Base-by-base conservation (phyloP, 2,888 invertebrate species). In the Ryuthela nishihirai region DNA sequence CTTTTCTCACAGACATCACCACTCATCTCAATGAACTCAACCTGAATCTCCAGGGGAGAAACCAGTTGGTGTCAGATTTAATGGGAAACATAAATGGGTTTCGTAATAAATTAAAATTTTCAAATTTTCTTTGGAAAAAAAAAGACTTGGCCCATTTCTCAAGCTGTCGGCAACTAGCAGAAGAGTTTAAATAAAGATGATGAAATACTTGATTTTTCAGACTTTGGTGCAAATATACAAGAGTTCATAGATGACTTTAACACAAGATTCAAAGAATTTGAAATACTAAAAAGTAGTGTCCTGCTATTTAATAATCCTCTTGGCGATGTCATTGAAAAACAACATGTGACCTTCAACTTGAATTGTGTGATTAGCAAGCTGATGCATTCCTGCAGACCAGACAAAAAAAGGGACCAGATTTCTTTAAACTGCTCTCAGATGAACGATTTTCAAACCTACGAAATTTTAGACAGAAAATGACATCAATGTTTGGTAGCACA, bases 51-150 rank as follows among this genome's bases (percentile, higher is more conserved):
- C 29, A 43, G 18, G 46, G 32, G 20, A 34, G 36, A 25, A n/a
- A n/a, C 36, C 34, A 45, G 20, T n/a, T 45, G 34, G 21, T 36
- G 25, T 45, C 46, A 39, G 36, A 45, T 23, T 23, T 45, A 42
- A 42, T 42, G 42, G 1, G n/a, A 25, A 21, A 42, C 42, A 25
- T 42, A n/a, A 25, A 42, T 25, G 25, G 42, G 42, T 42, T 42
- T 42, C 21, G 42, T 24, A 42, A 21, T 9, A 42, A 42, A 18
- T 24, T 42, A 12, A 42, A 42, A 42, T 42, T 42, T 42, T 42
- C 42, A 15, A 20, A 17, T 12, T 18, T 12, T 12, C 39, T 39
- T 39, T 39, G 39, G 21, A 9, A 39, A 39, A 42, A 38, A 12
- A 17, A n/a, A 12, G 9, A 17, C 15, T 38, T 38, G 17, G n/a